These are phyloP conservation scores for Xestia c-nigrum DNA, from an alignment of 2,888 invertebrate genomes.

Conservation along the genomic window DNA sequence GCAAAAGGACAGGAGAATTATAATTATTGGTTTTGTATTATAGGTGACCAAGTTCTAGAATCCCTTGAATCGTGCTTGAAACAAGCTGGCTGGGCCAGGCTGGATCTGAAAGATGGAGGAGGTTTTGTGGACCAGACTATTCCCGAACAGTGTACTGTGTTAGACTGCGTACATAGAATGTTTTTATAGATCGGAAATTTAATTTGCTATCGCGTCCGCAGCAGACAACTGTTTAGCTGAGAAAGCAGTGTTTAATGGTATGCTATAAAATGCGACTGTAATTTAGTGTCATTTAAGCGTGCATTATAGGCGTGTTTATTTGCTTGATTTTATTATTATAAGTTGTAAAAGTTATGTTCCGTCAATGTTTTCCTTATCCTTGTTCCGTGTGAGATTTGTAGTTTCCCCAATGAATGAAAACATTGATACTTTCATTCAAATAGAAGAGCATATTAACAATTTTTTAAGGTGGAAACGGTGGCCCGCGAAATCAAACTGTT, in stretches of 20 bases:
- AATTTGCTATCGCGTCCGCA: background rate
- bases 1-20: too few species aligned
- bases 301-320: background rate
- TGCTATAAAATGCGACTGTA: background rate
- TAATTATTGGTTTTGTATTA: too few species aligned
- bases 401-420: background rate
- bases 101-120: background rate
- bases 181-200: background rate
- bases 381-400: conserved; percentile 2
- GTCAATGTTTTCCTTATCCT: conserved; percentile 19
- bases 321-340: conserved; percentile 17
- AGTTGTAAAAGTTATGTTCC: background rate
- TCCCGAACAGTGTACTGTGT: background rate
- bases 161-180: background rate
- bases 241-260: background rate
- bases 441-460: background rate
- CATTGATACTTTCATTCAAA: background rate
- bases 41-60: too few species aligned
- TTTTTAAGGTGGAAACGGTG: too few species aligned
- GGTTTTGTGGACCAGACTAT: background rate
- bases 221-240: background rate
- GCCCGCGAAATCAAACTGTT: too few species aligned
- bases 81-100: background rate
- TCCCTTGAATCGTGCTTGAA: background rate
- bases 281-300: background rate